Evolutionary conservation across 2,797 vertebrate species (phyloP), one percentile per base, ranked within the genome.

Genomic region (Notolabrus celidotus): DNA sequence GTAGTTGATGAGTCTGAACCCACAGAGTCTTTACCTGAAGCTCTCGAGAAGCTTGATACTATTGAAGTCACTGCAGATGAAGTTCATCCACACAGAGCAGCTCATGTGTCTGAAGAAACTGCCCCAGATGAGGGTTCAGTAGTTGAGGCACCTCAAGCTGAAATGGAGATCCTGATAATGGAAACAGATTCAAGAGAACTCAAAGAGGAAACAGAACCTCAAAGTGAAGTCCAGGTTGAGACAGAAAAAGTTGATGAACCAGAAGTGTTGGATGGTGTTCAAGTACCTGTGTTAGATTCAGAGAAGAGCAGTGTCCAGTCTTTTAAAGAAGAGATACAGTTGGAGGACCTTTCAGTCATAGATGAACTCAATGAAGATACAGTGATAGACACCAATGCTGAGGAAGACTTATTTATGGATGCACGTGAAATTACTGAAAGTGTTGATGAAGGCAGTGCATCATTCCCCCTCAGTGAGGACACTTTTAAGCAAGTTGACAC

Each of bases 1-100:
- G 89, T 91, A 71, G 60, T 90, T 25, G 88, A 38, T 8, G 71
- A 86, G 67, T 75, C 67, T 9, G 25, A 87, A 50, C 80, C 75
- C 14, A 89, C 77, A 51, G 89, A 93, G 67, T 29, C 80, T 16
- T 61, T 80, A 39, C 73, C 83, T 45, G 87, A 89, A 43, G 68
- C 82, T 62, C 71, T 54, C 8, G 75, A 90, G 29, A 66, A 85
- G 56, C 46, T 71, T 54, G 66, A 87, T 49, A 71, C 54, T 43
- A 85, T 82, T 65, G 75, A 75, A 55, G 55, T 72, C 31, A 19
- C 46, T 64, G 57, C 34, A 50, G 85, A 89, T 77, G 77, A 92
- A 65, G 56, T 82, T 7, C 41, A 66, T 47, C 87, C 52, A 67
- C 56, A 62, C 66, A 91, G 29, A n/a, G 47, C 66, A 11, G 54